phyloP scores from a whole-genome alignment of 2,888 invertebrate species.

The Acanthoscelides obtectus region DNA sequence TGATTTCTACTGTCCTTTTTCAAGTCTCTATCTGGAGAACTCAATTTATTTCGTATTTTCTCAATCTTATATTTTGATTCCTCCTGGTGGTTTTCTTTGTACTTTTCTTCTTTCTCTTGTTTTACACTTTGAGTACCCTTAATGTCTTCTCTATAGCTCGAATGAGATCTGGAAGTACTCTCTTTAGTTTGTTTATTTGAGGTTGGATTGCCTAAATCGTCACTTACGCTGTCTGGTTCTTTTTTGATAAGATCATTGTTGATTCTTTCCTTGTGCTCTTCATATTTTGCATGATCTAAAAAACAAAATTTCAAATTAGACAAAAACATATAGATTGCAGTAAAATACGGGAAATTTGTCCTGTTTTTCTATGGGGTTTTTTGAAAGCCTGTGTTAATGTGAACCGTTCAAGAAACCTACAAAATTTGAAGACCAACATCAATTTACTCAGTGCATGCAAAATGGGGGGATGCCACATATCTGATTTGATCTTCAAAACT shows the following conservation, averaged over 20 bases:
- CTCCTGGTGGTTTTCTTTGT: neutral
- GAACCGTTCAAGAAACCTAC: too few relatives aligned
- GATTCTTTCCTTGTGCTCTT: slow-evolving; percentile 53
- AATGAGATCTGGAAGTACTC: slow-evolving; percentile 29
- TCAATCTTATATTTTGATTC: neutral
- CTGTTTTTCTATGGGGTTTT: too few relatives aligned
- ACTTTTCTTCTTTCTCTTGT: slow-evolving; percentile 2
- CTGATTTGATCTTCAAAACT: too few relatives aligned
- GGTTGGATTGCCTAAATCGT: slow-evolving; percentile 15
- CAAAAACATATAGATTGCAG: too few relatives aligned
- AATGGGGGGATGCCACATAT: too few relatives aligned
- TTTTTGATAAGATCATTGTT: slow-evolving; percentile 19
- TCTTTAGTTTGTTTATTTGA: slow-evolving; percentile 2
- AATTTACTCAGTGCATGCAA: too few relatives aligned
- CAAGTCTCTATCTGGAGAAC: neutral
- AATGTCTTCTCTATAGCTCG: slow-evolving; percentile 31
- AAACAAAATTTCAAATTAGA: too few relatives aligned
- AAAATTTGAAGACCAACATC: too few relatives aligned
- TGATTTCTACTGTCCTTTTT: neutral
- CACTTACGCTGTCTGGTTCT: slow-evolving; percentile 19
- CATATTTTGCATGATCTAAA: slow-evolving; percentile 66
- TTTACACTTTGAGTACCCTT: slow-evolving; percentile 20
- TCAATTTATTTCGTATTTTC: neutral
- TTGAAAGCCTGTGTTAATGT: too few relatives aligned
- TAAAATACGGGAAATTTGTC: too few relatives aligned